Evolutionary conservation across 2,797 vertebrate genomes (phyloP), one percentile per base, ranked within the genome.

Genomic region (Sylvilagus floridanus): DNA sequence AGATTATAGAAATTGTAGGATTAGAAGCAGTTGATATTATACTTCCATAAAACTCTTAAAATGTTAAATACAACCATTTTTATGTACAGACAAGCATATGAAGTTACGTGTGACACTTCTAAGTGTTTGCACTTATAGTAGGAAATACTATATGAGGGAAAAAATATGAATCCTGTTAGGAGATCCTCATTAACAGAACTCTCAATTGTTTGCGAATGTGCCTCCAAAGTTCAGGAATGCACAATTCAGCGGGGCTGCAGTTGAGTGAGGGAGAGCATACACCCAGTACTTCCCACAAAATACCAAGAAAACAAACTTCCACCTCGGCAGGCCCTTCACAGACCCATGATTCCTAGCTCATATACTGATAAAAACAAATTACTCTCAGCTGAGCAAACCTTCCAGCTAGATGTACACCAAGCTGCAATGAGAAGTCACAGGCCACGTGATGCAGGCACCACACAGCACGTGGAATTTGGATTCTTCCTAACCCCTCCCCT

Each of bases 1-100:
- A 87, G 21, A 85, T 2, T 87, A 90, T 82, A 96, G 95, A 92
- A 95, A 60, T 69, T 47, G 90, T 35, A 2, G 5, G 22, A 82
- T 54, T 95, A 78, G 83, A 92, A 88, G 22, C 17, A 86, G 32
- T 7, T 50, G 16, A 62, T 52, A 66, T 65, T 83, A 57, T 52
- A 83, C 14, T 90, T 88, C 14, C 73, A 93, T 26, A 88, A 78
- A 42, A 24, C 84, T 93, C 50, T 91, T 92, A 57, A 63, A 81
- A 93, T 89, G 21, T 93, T 60, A 78, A 62, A 3, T 65, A 57
- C 5, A 84, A 85, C 9, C 54, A 78, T 84, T 76, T 94, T 77
- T 72, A 77, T 69, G 26, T 21, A 88, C 32, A 66, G 42, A 32
- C 7, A 92, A 65, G 9, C 47, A 79, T 16, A 37, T 22, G 17